These are phyloP conservation scores for Leptodactylus fuscus DNA, from an alignment of 2,113 vertebrate genomes.

Conservation along the genomic window DNA sequence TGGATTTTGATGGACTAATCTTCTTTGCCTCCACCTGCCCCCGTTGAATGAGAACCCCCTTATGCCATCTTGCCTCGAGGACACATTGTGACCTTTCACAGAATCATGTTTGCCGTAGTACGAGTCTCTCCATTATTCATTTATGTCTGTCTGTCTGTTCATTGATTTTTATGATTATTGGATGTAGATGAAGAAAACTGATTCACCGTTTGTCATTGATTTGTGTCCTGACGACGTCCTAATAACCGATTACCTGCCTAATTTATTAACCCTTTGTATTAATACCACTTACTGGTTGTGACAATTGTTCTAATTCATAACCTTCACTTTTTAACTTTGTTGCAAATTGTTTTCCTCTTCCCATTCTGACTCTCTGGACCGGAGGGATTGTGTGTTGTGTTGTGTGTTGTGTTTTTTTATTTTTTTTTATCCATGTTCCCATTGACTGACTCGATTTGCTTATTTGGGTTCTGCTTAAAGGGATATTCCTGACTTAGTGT, in stretches of 20 bases:
- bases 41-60: slow-evolving; percentile 69
- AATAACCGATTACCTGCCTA: background rate
- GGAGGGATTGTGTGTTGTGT: no score
- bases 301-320: no score
- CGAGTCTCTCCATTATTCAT: slow-evolving; percentile 60
- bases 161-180: background rate
- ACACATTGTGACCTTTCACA: slow-evolving; percentile 71
- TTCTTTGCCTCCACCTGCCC: slow-evolving; percentile 69
- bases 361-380: no score
- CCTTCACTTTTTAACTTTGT: no score
- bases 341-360: no score
- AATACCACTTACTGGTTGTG: background rate
- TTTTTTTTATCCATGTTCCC: no score
- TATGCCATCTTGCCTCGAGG: slow-evolving; percentile 68
- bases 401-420: no score
- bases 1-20: slow-evolving; percentile 70
- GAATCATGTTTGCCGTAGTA: slow-evolving; percentile 72
- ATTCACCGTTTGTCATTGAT: background rate
- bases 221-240: background rate
- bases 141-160: background rate
- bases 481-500: no score
- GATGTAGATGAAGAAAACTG: background rate
- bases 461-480: no score
- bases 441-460: no score
- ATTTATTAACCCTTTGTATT: background rate